A percentile compares a stretch with the other conserved stretches of the same genome.
Evolutionary conservation across 2,888 invertebrate species (phyloP).

Genomic region (Gandaritis pyraliata): DNA sequence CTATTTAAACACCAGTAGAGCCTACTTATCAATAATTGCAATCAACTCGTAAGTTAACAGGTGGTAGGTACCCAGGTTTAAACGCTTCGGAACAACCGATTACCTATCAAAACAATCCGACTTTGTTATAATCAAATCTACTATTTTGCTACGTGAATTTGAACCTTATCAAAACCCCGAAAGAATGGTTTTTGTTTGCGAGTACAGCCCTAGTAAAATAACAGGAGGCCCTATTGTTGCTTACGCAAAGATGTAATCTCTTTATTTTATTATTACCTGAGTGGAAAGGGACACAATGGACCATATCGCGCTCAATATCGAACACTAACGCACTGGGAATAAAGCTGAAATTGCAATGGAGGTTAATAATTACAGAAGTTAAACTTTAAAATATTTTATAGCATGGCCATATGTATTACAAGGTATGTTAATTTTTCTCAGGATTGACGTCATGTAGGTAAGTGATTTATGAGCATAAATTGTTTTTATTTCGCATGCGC

Average conservation of each 20-base stretch:
- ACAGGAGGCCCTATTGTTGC: conserved; percentile 77
- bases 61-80: conserved; percentile 55
- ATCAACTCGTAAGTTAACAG: conserved; percentile 61
- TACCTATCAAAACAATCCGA: conserved; percentile 72
- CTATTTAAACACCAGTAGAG: conserved; percentile 17
- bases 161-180: conserved; percentile 34
- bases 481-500: conserved; percentile 1
- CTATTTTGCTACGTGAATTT: conserved; percentile 41
- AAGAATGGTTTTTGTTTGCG: conserved; percentile 49
- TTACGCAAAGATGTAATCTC: conserved; percentile 81
- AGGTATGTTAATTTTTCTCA: conserved; percentile 45
- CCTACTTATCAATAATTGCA: conserved; percentile 44
- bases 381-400: conserved; percentile 46
- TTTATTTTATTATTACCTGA: conserved; percentile 79
- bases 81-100: conserved; percentile 70
- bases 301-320: conserved; percentile 29
- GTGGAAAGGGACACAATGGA: conserved; percentile 62
- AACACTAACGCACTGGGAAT: conserved; percentile 10
- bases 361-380: conserved; percentile 43
- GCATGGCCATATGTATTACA: conserved; percentile 34
- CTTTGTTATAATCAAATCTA: conserved; percentile 64
- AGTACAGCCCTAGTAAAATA: conserved; percentile 62
- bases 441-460: conserved; percentile 30
- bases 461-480: conserved; percentile 1
- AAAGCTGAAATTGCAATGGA: conserved; percentile 41